Evolutionary conservation across 2,113 vertebrate genomes (phyloP).

Genomic region (Xiphias gladius): DNA sequence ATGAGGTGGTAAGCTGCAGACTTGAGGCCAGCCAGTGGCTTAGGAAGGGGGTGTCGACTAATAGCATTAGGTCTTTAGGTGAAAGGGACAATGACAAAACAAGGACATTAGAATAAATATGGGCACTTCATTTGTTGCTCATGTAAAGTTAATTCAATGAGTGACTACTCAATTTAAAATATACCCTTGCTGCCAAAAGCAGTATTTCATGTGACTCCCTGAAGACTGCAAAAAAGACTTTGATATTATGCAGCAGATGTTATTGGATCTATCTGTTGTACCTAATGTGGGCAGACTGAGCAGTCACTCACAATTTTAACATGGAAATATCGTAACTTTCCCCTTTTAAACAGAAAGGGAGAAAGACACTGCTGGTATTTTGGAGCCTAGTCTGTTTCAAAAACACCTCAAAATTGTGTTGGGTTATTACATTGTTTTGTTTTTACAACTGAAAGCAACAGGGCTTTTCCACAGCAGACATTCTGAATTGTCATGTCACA

Average conservation of each 20-base stretch:
- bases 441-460: neutral
- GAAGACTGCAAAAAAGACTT: neutral
- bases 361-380: neutral
- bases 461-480: neutral
- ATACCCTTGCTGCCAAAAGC: neutral
- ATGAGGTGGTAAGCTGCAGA: slow-evolving; percentile 40
- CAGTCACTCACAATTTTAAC: neutral
- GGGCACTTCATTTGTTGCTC: neutral
- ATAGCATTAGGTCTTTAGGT: slow-evolving; percentile 62
- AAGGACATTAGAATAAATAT: slow-evolving; percentile 40
- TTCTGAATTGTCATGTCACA: neutral
- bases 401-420: neutral
- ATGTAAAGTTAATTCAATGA: neutral
- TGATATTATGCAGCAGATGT: neutral
- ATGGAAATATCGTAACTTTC: neutral
- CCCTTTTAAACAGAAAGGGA: neutral
- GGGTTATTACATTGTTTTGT: neutral
- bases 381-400: neutral
- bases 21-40: slow-evolving; percentile 35
- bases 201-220: neutral
- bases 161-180: neutral
- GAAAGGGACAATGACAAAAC: slow-evolving; percentile 51
- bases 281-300: neutral
- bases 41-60: slow-evolving; percentile 42
- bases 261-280: neutral